A percentile compares a stretch with the other conserved stretches of the same genome.
Conservation (phyloP, 2,888 invertebrate species). For the Eupithecia vulgata region DNA sequence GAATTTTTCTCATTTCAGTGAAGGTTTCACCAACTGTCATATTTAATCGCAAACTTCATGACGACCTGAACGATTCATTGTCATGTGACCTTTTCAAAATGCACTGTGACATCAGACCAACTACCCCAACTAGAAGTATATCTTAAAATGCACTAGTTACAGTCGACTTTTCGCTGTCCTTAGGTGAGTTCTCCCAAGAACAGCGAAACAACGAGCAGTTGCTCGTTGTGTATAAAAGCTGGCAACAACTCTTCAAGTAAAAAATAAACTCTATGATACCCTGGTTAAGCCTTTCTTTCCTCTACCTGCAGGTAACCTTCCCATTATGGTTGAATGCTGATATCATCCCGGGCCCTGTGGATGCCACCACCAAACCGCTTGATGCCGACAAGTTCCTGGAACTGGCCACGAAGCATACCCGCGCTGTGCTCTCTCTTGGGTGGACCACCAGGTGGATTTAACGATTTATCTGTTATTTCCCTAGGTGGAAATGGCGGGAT, state of each 20-base stretch:
- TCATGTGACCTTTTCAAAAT: not conserved
- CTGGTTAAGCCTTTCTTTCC: not conserved
- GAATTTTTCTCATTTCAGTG: not conserved
- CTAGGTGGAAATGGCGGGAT: not conserved
- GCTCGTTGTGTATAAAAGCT: not conserved
- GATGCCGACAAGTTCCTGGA: constrained; percentile 86
- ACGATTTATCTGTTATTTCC: not conserved
- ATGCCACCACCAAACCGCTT: constrained; percentile 84
- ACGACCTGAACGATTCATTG: not conserved
- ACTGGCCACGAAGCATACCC: constrained; percentile 83
- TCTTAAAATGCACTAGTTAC: not conserved
- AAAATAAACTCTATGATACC: not conserved
- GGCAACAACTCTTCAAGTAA: not conserved
- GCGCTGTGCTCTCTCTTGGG: constrained; percentile 89
- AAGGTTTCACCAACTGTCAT: not conserved
- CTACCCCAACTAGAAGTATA: not conserved
- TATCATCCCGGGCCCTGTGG: constrained; percentile 90
- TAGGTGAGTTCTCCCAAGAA: not conserved
- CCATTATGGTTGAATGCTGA: constrained; percentile 96
- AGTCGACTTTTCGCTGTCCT: not conserved
- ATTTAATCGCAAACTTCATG: not conserved
- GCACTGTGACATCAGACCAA: not conserved
- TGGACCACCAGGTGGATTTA: constrained; percentile 87
- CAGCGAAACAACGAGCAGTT: too few relatives aligned
- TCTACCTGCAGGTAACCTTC: constrained; percentile 82